Percentiles rank a stretch among this genome's conserved stretches.
Evolutionary conservation across 2,113 vertebrate genomes (phyloP).

Genomic region (Cyprinodon variegatus): DNA sequence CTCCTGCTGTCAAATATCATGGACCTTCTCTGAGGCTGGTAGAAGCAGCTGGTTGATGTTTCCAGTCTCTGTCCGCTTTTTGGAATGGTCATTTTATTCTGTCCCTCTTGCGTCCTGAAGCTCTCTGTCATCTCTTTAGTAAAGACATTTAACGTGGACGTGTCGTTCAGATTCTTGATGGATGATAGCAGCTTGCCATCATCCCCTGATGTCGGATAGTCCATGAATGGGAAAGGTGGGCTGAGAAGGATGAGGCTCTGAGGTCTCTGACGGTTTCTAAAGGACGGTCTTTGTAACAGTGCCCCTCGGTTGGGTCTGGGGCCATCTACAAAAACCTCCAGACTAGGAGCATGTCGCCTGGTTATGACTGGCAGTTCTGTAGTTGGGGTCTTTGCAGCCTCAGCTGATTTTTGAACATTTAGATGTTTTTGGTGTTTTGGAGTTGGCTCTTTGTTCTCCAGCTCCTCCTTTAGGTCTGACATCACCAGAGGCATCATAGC

Average conservation of each 20-base stretch:
- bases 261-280: slow-evolving; percentile 91
- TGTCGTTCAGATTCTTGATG: slow-evolving; percentile 87
- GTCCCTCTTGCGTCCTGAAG: slow-evolving; percentile 81
- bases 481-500: slow-evolving; percentile 65
- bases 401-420: slow-evolving; percentile 62
- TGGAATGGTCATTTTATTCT: slow-evolving; percentile 97
- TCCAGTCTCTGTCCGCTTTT: slow-evolving; percentile 98
- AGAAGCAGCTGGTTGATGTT: slow-evolving; percentile 98
- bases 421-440: slow-evolving; percentile 67
- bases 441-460: slow-evolving; percentile 80
- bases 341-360: slow-evolving; percentile 85
- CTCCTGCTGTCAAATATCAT: slow-evolving; percentile 96
- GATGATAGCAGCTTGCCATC: slow-evolving; percentile 88
- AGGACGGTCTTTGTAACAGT: slow-evolving; percentile 87
- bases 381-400: slow-evolving; percentile 59
- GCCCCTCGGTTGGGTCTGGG: slow-evolving; percentile 86
- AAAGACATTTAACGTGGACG: slow-evolving; percentile 77
- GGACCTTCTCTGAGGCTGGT: slow-evolving; percentile 95
- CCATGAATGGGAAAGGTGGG: slow-evolving; percentile 96
- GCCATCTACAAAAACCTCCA: slow-evolving; percentile 86
- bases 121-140: slow-evolving; percentile 84
- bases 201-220: slow-evolving; percentile 86
- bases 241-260: slow-evolving; percentile 98
- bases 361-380: slow-evolving; percentile 83
- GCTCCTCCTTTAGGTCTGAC: slow-evolving; percentile 83